Conservation (phyloP, 2,113 vertebrate genomes). For the Strigops habroptila region DNA sequence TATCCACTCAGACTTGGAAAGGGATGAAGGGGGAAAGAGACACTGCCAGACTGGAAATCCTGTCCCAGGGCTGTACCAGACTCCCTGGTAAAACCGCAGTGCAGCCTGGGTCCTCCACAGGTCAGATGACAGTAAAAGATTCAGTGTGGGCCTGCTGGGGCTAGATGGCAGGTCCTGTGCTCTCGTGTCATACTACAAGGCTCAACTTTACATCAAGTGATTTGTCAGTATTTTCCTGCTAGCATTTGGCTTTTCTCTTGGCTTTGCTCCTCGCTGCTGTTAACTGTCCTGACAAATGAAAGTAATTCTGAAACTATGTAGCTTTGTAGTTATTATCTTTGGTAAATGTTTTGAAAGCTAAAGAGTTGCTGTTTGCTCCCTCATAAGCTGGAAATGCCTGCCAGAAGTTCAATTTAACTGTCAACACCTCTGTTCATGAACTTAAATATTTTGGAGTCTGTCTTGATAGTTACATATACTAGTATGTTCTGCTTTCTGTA, state of each 20-base stretch:
- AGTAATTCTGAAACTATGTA: slow-evolving; percentile 66
- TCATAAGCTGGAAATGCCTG: slow-evolving; percentile 43
- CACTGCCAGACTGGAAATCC: background rate
- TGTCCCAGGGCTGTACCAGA: background rate
- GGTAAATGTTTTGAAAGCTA: slow-evolving; percentile 66
- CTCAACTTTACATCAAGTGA: background rate
- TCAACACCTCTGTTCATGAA: slow-evolving; percentile 64
- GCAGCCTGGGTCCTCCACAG: background rate
- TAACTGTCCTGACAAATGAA: slow-evolving; percentile 62
- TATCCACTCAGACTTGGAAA: background rate
- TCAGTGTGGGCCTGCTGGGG: background rate
- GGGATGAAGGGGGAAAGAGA: background rate
- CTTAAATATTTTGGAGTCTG: slow-evolving; percentile 63
- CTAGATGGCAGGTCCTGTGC: background rate
- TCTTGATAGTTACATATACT: slow-evolving; percentile 56
- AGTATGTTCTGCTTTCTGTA: slow-evolving; percentile 58
- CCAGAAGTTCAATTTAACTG: slow-evolving; percentile 75
- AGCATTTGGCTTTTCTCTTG: slow-evolving; percentile 61
- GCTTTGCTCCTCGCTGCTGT: slow-evolving; percentile 46
- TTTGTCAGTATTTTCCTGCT: slow-evolving; percentile 39
- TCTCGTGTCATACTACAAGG: background rate
- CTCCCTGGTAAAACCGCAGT: background rate
- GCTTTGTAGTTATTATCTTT: slow-evolving; percentile 68
- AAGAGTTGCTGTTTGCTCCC: slow-evolving; percentile 56
- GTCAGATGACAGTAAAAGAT: background rate